Percentiles rank a stretch among this genome's conserved stretches.
Evolutionary conservation across 2,888 invertebrate species (phyloP).

Genomic region (Dicycla oo): DNA sequence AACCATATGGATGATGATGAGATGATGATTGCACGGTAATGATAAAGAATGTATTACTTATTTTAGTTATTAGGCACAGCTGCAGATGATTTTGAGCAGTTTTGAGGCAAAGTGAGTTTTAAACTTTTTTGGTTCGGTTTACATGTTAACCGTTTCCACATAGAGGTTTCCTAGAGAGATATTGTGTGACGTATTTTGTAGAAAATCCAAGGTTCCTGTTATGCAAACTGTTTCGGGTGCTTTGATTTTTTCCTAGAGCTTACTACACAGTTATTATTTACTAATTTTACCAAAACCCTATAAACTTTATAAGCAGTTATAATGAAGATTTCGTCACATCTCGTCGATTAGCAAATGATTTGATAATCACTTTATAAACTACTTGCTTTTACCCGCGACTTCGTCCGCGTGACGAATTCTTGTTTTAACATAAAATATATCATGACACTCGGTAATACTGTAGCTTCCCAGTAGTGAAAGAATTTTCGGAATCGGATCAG

Average conservation of each 20-base stretch:
- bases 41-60: not conserved
- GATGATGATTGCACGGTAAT: not conserved
- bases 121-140: not conserved
- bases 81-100: not conserved
- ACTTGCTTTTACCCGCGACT: too few relatives aligned
- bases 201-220: conserved; percentile 1
- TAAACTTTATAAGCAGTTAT: not conserved
- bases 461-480: too few relatives aligned
- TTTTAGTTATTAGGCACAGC: not conserved
- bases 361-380: not conserved
- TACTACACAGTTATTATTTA: not conserved
- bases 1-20: too few relatives aligned
- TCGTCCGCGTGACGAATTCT: too few relatives aligned
- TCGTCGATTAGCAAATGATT: not conserved
- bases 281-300: not conserved
- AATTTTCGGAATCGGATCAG: too few relatives aligned
- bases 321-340: not conserved
- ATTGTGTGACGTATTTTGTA: conserved; percentile 20
- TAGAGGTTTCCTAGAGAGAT: not conserved
- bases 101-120: not conserved
- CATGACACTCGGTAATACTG: too few relatives aligned
- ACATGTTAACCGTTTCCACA: not conserved
- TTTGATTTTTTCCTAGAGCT: not conserved
- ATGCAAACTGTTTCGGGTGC: not conserved
- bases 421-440: too few relatives aligned